Percentiles rank a stretch among this genome's conserved stretches.
Conservation (phyloP, 1,140 invertebrate genomes). For the Argopecten irradians region DNA sequence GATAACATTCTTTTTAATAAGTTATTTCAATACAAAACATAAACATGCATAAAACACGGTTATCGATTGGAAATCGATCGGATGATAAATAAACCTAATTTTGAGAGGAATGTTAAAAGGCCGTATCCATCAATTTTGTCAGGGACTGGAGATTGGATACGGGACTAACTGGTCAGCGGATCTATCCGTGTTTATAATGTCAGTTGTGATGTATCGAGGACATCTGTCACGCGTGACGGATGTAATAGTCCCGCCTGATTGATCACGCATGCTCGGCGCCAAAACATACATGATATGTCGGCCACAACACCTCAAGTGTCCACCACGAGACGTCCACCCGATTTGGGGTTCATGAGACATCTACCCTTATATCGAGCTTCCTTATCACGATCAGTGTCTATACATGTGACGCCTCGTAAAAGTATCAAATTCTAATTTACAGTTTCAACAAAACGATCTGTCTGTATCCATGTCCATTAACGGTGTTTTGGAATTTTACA, state of each 20-base stretch:
- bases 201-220: neutral
- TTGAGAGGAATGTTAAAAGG: neutral
- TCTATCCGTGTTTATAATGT: neutral
- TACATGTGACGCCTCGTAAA: neutral
- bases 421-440: neutral
- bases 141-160: neutral
- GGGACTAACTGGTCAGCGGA: neutral
- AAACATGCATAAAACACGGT: neutral
- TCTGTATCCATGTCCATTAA: neutral
- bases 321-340: neutral
- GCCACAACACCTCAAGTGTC: neutral
- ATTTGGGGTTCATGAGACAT: neutral
- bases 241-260: neutral
- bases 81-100: neutral
- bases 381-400: neutral
- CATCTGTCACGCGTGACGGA: neutral
- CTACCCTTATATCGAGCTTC: neutral
- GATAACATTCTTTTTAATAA: neutral
- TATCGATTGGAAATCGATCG: neutral
- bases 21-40: neutral
- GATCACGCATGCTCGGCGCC: neutral
- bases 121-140: neutral
- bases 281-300: neutral
- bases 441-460: neutral
- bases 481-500: neutral